Conservation (phyloP, 1,140 invertebrate species). For the Sycophila sp. region DNA sequence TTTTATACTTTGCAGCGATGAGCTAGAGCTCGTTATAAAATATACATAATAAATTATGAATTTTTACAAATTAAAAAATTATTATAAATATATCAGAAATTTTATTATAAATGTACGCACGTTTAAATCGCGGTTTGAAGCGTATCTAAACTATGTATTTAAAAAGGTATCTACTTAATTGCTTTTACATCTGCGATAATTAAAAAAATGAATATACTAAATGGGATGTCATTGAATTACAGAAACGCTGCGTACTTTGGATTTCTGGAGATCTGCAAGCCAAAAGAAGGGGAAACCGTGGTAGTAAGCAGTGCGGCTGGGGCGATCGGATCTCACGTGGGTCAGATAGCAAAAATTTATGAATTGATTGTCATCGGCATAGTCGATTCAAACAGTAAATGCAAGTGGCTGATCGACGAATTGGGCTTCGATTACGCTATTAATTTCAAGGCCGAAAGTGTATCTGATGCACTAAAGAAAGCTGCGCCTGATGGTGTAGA, state of each 20-base stretch:
- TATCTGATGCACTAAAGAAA: conserved; percentile 68
- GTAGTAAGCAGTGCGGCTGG: conserved; percentile 74
- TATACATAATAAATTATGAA: too few relatives aligned
- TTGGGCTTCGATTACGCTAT: conserved; percentile 76
- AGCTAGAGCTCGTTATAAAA: too few relatives aligned
- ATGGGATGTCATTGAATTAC: too few relatives aligned
- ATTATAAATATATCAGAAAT: too few relatives aligned
- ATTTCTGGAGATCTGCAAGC: conserved; percentile 74
- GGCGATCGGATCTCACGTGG: conserved; percentile 77
- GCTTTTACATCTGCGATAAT: too few relatives aligned
- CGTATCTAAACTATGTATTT: too few relatives aligned
- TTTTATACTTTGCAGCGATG: too few relatives aligned
- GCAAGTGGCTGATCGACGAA: conserved; percentile 73
- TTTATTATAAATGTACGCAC: too few relatives aligned
- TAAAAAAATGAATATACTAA: too few relatives aligned
- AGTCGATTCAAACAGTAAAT: conserved; percentile 76
- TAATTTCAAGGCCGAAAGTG: conserved; percentile 76
- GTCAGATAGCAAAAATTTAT: conserved; percentile 77
- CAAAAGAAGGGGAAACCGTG: conserved; percentile 75
- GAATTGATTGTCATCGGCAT: conserved; percentile 78
- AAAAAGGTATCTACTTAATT: too few relatives aligned
- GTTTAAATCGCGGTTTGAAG: too few relatives aligned
- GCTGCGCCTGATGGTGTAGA: conserved; percentile 75
- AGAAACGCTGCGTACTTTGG: conserved; percentile 81
- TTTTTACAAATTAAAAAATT: too few relatives aligned